These are phyloP conservation scores for Axea sp. DNA, from an alignment of 2,888 invertebrate genomes.

Conservation along the genomic window DNA sequence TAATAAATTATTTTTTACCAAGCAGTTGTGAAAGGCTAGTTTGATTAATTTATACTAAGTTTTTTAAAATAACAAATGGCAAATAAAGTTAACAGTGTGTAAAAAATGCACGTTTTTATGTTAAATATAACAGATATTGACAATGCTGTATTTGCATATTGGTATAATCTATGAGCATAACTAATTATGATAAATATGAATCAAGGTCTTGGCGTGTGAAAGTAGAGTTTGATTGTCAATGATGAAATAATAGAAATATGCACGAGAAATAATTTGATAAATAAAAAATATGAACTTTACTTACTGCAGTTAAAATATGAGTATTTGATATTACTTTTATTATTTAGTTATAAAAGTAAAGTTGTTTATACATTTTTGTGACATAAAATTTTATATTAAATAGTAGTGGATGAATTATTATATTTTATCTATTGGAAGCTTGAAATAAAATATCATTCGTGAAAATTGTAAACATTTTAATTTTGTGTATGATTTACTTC, in stretches of 20 bases:
- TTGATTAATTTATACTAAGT: constrained; percentile 6
- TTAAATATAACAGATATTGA: constrained; percentile 30
- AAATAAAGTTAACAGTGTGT: constrained; percentile 44
- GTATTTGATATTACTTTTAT: no score
- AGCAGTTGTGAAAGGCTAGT: constrained; percentile 12
- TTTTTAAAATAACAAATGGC: constrained; percentile 11
- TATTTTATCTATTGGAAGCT: no score
- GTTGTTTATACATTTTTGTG: no score
- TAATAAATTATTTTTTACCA: neutral
- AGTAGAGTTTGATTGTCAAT: constrained; percentile 52
- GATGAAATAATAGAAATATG: constrained; percentile 55
- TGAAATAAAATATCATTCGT: no score
- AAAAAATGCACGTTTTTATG: constrained; percentile 29
- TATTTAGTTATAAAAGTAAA: no score
- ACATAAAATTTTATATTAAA: no score
- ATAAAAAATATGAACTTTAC: no score
- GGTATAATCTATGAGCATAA: constrained; percentile 35
- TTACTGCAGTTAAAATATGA: no score
- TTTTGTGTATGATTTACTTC: no score
- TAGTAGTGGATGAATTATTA: no score
- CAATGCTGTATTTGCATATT: constrained; percentile 42
- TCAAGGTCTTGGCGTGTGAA: constrained; percentile 59
- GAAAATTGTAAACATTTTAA: no score
- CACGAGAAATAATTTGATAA: constrained; percentile 24
- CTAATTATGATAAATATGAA: constrained; percentile 60